Percentiles rank a stretch among this genome's conserved stretches.
Evolutionary conservation across 1,140 invertebrate species (phyloP).

Genomic region (Sminthurides bifidus): DNA sequence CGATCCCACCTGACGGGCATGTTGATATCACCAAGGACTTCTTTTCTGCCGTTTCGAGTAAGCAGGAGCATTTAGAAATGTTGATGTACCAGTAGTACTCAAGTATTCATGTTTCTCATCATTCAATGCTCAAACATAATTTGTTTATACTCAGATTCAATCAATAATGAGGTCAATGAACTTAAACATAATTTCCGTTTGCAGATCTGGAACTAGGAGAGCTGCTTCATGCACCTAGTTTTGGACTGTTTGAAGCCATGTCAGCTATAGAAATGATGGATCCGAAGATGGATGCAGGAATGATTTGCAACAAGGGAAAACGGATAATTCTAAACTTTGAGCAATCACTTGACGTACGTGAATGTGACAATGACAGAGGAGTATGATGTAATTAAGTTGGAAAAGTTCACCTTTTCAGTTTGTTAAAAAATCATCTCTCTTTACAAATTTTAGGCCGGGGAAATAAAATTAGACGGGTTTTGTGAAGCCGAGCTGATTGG

Average conservation of each 20-base stretch:
- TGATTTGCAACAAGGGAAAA: slow-evolving; percentile 81
- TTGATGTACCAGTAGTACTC: no score
- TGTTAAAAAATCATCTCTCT: background rate
- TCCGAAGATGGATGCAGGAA: slow-evolving; percentile 98
- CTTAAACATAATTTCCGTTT: no score
- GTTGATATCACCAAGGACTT: no score
- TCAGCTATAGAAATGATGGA: slow-evolving; percentile 99
- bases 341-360: slow-evolving; percentile 61
- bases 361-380: background rate
- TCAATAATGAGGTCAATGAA: no score
- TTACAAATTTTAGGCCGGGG: slow-evolving; percentile 45
- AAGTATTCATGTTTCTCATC: no score
- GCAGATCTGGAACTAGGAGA: slow-evolving; percentile 73
- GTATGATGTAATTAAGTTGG: background rate
- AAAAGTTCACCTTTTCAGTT: background rate
- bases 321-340: slow-evolving; percentile 77
- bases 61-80: no score
- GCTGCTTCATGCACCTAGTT: slow-evolving; percentile 74
- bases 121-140: slow-evolving; percentile 10
- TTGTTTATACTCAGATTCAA: no score
- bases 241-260: slow-evolving; percentile 97
- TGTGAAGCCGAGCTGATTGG: slow-evolving; percentile 58
- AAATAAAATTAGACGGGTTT: slow-evolving; percentile 66
- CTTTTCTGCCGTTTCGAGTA: no score
- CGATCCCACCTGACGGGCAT: no score